Evolutionary conservation across 2,888 invertebrate genomes (phyloP).

Genomic region (Emmelina monodactyla): DNA sequence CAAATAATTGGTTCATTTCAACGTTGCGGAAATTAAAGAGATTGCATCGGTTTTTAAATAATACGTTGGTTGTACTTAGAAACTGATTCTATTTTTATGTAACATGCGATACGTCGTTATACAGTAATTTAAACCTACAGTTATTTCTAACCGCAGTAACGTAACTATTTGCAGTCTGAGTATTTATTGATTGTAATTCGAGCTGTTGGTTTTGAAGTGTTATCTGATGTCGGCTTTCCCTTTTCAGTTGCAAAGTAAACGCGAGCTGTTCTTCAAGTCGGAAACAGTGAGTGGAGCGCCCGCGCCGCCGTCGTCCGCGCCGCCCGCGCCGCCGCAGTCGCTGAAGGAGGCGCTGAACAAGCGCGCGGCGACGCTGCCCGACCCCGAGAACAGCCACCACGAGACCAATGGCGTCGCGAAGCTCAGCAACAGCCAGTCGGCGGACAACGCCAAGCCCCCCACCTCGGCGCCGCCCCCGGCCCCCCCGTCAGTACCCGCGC

Average conservation of each 20-base stretch:
- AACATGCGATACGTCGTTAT: too few species aligned
- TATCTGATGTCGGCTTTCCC: too few species aligned
- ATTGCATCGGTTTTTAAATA: too few species aligned
- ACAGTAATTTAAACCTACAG: too few species aligned
- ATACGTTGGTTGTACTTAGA: too few species aligned
- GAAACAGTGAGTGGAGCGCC: conserved; percentile 62
- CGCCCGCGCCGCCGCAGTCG: conserved; percentile 50
- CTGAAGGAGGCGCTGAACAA: conserved; percentile 59
- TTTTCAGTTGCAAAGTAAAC: conserved; percentile 81
- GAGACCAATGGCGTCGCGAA: conserved; percentile 55
- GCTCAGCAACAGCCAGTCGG: conserved; percentile 50
- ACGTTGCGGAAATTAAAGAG: too few species aligned
- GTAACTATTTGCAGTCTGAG: too few species aligned
- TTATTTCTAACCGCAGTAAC: too few species aligned
- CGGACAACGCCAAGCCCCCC: conserved; percentile 47
- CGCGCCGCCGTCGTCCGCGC: conserved; percentile 43
- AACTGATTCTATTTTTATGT: too few species aligned
- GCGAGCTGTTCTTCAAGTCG: conserved; percentile 87
- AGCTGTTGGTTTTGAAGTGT: too few species aligned
- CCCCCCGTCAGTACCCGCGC: conserved; percentile 36
- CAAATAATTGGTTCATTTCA: too few species aligned
- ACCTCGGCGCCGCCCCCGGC: conserved; percentile 56
- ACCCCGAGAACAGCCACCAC: conserved; percentile 55
- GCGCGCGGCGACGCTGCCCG: conserved; percentile 51
- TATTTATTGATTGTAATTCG: too few species aligned